A percentile compares a stretch with the other conserved stretches of the same genome.
phyloP scores from a whole-genome alignment of 2,113 vertebrate species.

The Osmerus eperlanus region DNA sequence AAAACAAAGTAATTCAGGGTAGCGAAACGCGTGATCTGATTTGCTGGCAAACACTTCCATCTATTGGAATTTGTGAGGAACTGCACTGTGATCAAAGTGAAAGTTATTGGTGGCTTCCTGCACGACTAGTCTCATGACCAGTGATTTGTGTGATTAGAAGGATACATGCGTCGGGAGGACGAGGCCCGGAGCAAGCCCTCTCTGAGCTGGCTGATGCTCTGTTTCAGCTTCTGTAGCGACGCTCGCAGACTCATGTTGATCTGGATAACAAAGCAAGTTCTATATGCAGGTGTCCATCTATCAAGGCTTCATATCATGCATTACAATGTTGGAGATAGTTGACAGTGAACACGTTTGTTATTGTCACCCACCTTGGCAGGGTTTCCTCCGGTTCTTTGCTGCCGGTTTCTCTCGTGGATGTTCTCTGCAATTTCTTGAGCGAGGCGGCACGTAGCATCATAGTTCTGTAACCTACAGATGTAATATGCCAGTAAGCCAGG shows the following conservation, averaged over 20 bases:
- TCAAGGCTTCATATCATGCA: neutral
- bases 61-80: conserved; percentile 41
- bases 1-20: neutral
- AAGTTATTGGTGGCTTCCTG: neutral
- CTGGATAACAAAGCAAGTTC: conserved; percentile 60
- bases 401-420: conserved; percentile 84
- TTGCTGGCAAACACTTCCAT: conserved; percentile 55
- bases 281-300: neutral
- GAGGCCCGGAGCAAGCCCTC: conserved; percentile 82
- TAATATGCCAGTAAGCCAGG: neutral
- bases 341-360: too few relatives aligned
- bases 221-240: conserved; percentile 84
- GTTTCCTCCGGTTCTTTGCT: conserved; percentile 85
- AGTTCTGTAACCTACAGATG: conserved; percentile 78
- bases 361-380: conserved; percentile 77
- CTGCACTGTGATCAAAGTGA: conserved; percentile 17
- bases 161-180: conserved; percentile 87
- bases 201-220: conserved; percentile 84
- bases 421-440: conserved; percentile 91
- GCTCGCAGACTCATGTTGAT: conserved; percentile 85
- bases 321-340: too few relatives aligned
- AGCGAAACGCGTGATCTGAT: neutral
- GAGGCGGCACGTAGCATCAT: conserved; percentile 82
- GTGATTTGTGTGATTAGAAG: conserved; percentile 31
- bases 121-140: conserved; percentile 20